These are phyloP conservation scores for Dermatemys mawii DNA, from an alignment of 2,113 vertebrate genomes.

Conservation along the genomic window DNA sequence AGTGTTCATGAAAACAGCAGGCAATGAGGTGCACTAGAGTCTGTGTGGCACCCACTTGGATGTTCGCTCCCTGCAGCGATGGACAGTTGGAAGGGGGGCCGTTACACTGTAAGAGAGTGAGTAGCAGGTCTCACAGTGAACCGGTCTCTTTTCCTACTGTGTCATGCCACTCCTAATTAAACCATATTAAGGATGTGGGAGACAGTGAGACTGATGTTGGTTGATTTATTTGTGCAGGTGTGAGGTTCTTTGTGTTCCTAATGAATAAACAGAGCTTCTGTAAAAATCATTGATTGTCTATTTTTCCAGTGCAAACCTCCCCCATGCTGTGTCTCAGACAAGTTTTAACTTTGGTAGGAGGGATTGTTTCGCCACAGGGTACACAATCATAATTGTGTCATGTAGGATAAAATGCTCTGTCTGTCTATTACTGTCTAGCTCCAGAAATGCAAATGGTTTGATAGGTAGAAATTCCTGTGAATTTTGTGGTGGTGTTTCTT, in stretches of 20 bases:
- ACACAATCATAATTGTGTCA: slow-evolving; percentile 10
- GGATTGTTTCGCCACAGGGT: neutral
- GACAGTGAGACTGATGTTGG: neutral
- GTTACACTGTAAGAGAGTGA: slow-evolving; percentile 99
- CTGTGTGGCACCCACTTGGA: fast-evolving
- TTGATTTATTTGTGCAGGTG: neutral
- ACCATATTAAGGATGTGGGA: neutral
- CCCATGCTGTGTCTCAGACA: fast-evolving
- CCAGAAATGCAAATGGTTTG: neutral
- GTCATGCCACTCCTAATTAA: slow-evolving; percentile 49
- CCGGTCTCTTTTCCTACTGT: slow-evolving; percentile 97
- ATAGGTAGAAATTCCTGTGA: neutral
- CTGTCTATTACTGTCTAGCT: neutral
- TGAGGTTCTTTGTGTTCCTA: neutral
- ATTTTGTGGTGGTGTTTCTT: neutral
- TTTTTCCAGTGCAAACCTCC: neutral
- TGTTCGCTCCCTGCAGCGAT: neutral
- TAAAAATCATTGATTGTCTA: neutral
- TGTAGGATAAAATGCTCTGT: neutral
- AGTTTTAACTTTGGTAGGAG: neutral
- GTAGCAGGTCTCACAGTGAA: slow-evolving; percentile 99
- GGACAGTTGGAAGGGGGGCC: slow-evolving; percentile 92
- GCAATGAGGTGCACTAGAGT: neutral
- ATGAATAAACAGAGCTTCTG: neutral
- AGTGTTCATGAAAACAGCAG: neutral